A percentile compares a stretch with the other conserved stretches of the same genome.
Conservation (phyloP, 2,797 vertebrate species). For the Cercopithecus hamlyni region DNA sequence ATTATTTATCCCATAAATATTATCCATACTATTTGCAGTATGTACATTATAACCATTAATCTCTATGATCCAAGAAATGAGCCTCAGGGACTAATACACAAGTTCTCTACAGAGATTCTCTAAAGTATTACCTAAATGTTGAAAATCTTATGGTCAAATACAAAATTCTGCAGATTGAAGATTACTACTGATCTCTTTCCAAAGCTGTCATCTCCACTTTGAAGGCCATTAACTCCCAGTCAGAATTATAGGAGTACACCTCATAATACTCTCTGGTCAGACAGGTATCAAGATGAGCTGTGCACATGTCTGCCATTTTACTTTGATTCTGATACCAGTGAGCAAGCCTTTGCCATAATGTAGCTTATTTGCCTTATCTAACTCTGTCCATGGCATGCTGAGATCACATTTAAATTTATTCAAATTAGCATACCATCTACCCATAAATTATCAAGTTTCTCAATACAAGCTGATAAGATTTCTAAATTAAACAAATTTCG, state of each 20-base stretch:
- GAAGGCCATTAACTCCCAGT: not conserved
- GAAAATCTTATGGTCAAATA: constrained; percentile 10
- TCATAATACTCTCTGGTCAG: not conserved
- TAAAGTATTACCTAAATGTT: not conserved
- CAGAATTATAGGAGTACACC: not conserved
- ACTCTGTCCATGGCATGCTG: not conserved
- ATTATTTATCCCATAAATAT: not conserved
- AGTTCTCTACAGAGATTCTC: not conserved
- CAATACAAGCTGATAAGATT: not conserved
- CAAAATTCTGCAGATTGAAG: not conserved
- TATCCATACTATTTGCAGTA: not conserved
- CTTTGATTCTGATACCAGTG: not conserved
- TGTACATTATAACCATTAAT: constrained; percentile 9
- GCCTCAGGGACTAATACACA: not conserved
- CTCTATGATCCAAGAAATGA: constrained; percentile 3
- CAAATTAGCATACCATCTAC: not conserved
- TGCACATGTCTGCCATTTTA: not conserved
- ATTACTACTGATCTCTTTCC: not conserved
- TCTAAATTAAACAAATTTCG: not conserved
- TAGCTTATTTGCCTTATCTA: not conserved
- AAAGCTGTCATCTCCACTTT: not conserved
- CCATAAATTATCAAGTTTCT: constrained; percentile 4
- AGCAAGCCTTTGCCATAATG: not conserved
- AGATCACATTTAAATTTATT: not conserved
- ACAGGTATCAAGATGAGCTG: not conserved